Base-by-base conservation (phyloP, 2,888 invertebrate genomes). In the Archips crataeganus region DNA sequence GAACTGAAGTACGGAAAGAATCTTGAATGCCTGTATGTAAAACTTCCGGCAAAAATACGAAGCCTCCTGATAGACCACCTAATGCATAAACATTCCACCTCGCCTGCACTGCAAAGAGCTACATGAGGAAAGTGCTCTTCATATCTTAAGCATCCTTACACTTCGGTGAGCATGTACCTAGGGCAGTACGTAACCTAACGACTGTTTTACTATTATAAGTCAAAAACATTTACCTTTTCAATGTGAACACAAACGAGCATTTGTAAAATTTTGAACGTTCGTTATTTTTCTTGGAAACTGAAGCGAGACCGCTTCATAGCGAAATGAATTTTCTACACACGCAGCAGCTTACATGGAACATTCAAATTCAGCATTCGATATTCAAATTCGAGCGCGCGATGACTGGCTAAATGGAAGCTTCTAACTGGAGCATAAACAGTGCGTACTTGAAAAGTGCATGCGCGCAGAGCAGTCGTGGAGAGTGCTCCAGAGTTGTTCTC, bases 381-480 rank as follows among this genome's bases (percentile, higher is more conserved):
- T 84, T 84, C 80, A 84, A 80, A 85, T 81, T 75, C 77, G 77
- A 82, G 84, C 80, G 79, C 80, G 78, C 81, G 76, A 82, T 81
- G 80, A 82, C 84, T 82, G 84, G 74, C 78, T 81, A 83, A 82
- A 87, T 82, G 83, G 79, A 84, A 85, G 84, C 82, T 81, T 80
- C 82, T 80, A 89, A 90, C 86, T 90, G 80, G 89, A 90, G 89
- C 90, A 88, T 90, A 92, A 92, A 91, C 90, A 91, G 87, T 86
- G 89, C 85, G 89, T 87, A 90, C 91, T 92, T 90, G 87, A 91
- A 91, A 90, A 91, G 91, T 93, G 90, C 90, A 90, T 86, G 87
- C 88, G 86, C 84, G 84, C 82, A 84, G 85, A 88, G 87, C 86
- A 85, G 84, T 85, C 81, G 83, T 83, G 77, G 83, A 91, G 91